Evolutionary conservation across 1,140 invertebrate genomes (phyloP).

Genomic region (Drosophila parvula): DNA sequence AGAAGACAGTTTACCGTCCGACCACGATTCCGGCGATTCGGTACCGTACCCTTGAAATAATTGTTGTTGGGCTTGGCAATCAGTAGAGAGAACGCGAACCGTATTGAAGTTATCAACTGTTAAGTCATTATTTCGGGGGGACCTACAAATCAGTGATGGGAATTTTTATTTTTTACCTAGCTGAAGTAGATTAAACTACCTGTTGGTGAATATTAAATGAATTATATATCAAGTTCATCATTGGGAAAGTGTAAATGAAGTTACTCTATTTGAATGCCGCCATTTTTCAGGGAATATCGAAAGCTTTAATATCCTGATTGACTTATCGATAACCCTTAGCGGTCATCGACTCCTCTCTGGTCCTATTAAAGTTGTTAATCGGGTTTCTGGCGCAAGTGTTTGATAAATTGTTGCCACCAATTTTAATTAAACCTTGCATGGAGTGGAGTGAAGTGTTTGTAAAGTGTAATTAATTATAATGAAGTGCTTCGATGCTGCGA

Average conservation of each 20-base stretch:
- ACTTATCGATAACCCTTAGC: neutral
- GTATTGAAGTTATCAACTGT: constrained; percentile 58
- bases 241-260: neutral
- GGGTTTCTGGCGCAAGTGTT: constrained; percentile 10
- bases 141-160: constrained; percentile 36
- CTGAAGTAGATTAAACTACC: neutral
- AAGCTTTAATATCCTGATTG: neutral
- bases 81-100: constrained; percentile 25
- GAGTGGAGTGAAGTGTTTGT: constrained; percentile 6
- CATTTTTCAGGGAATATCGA: neutral
- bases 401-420: constrained; percentile 9
- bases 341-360: constrained; percentile 4
- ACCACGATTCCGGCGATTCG: constrained; percentile 39
- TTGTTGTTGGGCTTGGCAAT: constrained; percentile 38
- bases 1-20: constrained; percentile 56
- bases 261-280: neutral
- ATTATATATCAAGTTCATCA: neutral
- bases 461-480: constrained; percentile 47
- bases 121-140: constrained; percentile 53
- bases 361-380: constrained; percentile 21
- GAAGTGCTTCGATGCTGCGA: constrained; percentile 43
- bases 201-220: neutral
- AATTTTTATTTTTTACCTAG: constrained; percentile 10
- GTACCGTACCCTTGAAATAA: constrained; percentile 66
- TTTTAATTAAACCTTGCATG: constrained; percentile 35